Evolutionary conservation across 2,797 vertebrate genomes (phyloP).

Genomic region (Acestrorhynchus altus): DNA sequence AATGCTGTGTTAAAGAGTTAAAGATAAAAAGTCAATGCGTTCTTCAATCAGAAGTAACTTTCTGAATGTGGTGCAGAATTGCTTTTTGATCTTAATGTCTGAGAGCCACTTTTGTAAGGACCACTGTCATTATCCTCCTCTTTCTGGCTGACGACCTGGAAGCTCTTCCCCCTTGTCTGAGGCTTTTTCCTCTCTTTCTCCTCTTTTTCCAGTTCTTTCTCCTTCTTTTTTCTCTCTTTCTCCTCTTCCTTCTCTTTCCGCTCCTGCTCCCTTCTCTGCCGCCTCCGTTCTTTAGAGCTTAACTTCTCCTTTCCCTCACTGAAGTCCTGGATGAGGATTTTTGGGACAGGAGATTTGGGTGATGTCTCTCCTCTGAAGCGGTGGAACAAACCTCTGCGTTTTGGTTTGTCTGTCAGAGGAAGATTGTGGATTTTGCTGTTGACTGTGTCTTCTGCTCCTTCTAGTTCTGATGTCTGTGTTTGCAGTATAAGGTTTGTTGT

Average conservation of each 20-base stretch:
- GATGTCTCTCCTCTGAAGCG: slow-evolving; percentile 68
- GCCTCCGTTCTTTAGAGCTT: slow-evolving; percentile 74
- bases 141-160: slow-evolving; percentile 70
- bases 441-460: slow-evolving; percentile 18
- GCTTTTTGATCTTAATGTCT: slow-evolving; percentile 57
- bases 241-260: slow-evolving; percentile 60
- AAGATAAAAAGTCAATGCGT: not conserved
- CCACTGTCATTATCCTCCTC: slow-evolving; percentile 28
- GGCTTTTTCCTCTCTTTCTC: slow-evolving; percentile 79
- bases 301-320: slow-evolving; percentile 68
- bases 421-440: slow-evolving; percentile 20
- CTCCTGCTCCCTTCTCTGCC: slow-evolving; percentile 57
- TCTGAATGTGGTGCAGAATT: slow-evolving; percentile 75
- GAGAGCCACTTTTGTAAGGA: slow-evolving; percentile 53
- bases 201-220: slow-evolving; percentile 77
- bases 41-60: slow-evolving; percentile 78
- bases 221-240: slow-evolving; percentile 68
- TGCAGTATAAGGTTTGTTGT: not conserved
- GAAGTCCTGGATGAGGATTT: slow-evolving; percentile 83
- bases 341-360: slow-evolving; percentile 72
- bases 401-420: slow-evolving; percentile 45
- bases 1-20: not conserved
- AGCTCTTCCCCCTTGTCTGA: slow-evolving; percentile 82
- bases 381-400: slow-evolving; percentile 74
- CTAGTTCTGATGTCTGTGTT: slow-evolving; percentile 25